Evolutionary conservation across 1,140 invertebrate species (phyloP).

Genomic region (Atta colombica): DNA sequence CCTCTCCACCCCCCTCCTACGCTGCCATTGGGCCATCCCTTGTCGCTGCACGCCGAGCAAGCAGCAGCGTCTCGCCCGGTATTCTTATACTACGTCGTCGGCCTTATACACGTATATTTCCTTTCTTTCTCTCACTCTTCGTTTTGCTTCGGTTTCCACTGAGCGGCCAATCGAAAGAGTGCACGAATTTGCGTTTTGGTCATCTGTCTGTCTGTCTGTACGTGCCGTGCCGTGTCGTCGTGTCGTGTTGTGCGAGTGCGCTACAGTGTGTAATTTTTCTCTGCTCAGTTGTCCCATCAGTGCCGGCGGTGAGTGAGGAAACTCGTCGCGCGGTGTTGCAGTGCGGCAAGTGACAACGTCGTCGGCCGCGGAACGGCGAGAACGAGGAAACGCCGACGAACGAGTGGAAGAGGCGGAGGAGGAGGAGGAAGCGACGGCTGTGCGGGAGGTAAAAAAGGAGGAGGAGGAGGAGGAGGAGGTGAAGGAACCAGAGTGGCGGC

Average conservation of each 20-base stretch:
- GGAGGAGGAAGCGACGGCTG: conserved; percentile 9
- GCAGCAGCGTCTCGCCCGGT: conserved; percentile 67
- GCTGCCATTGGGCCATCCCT: conserved; percentile 61
- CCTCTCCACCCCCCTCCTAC: conserved; percentile 63
- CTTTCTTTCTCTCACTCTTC: conserved; percentile 57
- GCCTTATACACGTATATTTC: conserved; percentile 50
- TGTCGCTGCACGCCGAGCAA: conserved; percentile 34
- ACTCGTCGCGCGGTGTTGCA: conserved; percentile 60
- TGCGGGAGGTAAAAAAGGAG: conserved; percentile 12
- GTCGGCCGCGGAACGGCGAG: conserved; percentile 58
- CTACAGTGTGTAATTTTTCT: conserved; percentile 65
- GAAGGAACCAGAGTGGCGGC: conserved; percentile 64
- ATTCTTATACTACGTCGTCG: conserved; percentile 51
- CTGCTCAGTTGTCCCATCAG: conserved; percentile 59
- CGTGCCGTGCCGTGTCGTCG: conserved; percentile 1
- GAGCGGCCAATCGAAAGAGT: conserved; percentile 60
- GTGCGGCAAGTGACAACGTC: conserved; percentile 54
- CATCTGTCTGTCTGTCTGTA: conserved; percentile 48
- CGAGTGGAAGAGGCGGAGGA: not conserved
- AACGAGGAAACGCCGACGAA: conserved; percentile 54
- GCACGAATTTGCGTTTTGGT: conserved; percentile 69
- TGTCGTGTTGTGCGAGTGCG: not conserved
- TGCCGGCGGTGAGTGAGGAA: conserved; percentile 61
- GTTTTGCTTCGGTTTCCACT: conserved; percentile 57
- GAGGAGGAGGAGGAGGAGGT: conserved; percentile 28